Conservation (phyloP, 2,888 invertebrate genomes). For the Teleogryllus oceanicus region DNA sequence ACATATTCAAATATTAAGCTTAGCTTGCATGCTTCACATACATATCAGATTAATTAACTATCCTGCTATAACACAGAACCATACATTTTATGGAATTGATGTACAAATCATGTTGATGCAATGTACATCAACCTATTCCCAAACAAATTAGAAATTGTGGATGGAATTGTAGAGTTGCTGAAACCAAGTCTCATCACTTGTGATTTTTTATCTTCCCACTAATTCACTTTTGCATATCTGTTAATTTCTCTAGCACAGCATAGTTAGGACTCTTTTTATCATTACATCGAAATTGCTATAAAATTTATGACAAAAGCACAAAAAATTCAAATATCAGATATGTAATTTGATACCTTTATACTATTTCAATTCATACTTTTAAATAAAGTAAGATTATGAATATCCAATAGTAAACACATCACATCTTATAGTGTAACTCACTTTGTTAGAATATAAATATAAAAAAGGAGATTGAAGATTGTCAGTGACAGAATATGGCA, state of each 20-base stretch:
- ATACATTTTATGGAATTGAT: background rate
- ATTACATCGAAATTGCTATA: background rate
- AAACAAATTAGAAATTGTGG: background rate
- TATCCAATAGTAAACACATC: background rate
- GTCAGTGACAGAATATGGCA: background rate
- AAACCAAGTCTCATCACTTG: background rate
- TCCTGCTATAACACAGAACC: background rate
- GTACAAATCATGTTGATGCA: background rate
- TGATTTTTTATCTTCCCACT: background rate
- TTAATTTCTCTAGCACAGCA: background rate
- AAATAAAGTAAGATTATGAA: background rate
- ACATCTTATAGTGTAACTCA: background rate
- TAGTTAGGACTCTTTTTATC: background rate
- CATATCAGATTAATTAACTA: background rate
- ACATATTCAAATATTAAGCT: too few relatives aligned
- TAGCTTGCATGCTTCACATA: background rate
- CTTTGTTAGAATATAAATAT: background rate
- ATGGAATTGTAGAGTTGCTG: too few relatives aligned
- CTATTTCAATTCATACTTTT: background rate
- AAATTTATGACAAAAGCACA: background rate
- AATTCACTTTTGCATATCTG: constrained; percentile 7
- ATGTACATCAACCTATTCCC: background rate
- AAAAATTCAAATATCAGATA: background rate
- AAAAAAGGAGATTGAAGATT: background rate
- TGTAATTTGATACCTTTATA: background rate